phyloP scores from a whole-genome alignment of 1,140 invertebrate species.

The Pseudoatta argentina region DNA sequence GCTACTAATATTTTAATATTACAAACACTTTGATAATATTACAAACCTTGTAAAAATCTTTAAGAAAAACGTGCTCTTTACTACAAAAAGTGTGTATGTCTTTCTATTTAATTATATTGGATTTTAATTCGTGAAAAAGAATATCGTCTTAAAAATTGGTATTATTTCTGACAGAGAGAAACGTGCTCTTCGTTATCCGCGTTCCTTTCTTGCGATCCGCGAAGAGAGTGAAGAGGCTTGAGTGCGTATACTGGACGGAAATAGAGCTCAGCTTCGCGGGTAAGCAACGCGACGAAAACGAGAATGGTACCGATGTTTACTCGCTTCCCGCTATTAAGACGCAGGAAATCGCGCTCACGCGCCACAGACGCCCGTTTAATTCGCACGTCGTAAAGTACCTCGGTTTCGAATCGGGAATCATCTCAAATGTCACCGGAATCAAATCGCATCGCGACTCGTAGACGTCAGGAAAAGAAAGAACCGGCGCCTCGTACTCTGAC shows the following conservation, averaged over 20 bases:
- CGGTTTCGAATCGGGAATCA: conserved; percentile 25
- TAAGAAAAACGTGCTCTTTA: not conserved
- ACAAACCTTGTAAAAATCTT: not conserved
- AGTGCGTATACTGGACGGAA: conserved; percentile 63
- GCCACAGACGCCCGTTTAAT: conserved; percentile 39
- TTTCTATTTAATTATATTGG: not conserved
- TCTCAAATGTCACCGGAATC: conserved; percentile 8
- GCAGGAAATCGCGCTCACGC: conserved; percentile 44
- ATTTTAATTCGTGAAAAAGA: not conserved
- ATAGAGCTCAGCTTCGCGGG: conserved; percentile 62
- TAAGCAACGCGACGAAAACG: conserved; percentile 51
- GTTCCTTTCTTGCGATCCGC: conserved; percentile 55
- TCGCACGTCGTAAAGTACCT: conserved; percentile 38
- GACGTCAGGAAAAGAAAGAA: not conserved
- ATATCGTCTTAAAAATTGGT: not conserved
- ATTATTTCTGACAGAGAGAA: conserved; percentile 7
- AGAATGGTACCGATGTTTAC: conserved; percentile 61
- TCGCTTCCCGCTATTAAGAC: conserved; percentile 49
- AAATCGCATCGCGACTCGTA: not conserved
- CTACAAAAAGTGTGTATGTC: not conserved
- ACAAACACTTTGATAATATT: not conserved
- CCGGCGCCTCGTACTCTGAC: not conserved
- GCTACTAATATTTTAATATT: not conserved
- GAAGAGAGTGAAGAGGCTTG: conserved; percentile 33
- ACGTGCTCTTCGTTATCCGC: conserved; percentile 67